These are phyloP conservation scores for Corythaixoides concolor DNA, from an alignment of 2,113 vertebrate genomes.

Conservation along the genomic window DNA sequence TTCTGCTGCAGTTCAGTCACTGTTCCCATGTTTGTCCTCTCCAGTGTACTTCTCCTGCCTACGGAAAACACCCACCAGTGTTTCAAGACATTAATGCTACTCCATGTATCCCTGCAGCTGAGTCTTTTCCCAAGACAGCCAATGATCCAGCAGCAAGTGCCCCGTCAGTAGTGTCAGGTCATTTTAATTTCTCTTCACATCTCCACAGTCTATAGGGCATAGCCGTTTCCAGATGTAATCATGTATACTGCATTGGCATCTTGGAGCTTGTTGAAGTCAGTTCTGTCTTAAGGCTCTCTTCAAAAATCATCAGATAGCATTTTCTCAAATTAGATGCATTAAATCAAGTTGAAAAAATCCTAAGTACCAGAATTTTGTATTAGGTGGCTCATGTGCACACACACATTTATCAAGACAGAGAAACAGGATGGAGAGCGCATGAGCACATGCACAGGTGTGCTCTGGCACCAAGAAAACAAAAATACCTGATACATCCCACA, in stretches of 20 bases:
- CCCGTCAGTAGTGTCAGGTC: conserved; percentile 31
- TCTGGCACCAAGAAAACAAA: background rate
- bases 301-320: conserved; percentile 51
- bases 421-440: background rate
- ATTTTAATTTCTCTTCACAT: conserved; percentile 30
- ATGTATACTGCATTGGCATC: conserved; percentile 21
- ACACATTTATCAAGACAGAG: background rate
- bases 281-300: conserved; percentile 60
- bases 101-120: conserved; percentile 30
- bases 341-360: conserved; percentile 22
- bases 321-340: conserved; percentile 49
- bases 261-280: background rate
- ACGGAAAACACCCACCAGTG: conserved; percentile 41
- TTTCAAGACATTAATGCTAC: conserved; percentile 7
- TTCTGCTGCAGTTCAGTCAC: background rate
- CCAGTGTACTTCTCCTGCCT: conserved; percentile 24
- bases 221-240: conserved; percentile 32
- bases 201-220: conserved; percentile 32
- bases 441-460: accelerated
- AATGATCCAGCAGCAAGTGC: conserved; percentile 39
- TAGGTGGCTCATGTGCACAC: background rate
- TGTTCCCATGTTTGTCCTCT: background rate
- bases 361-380: background rate
- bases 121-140: conserved; percentile 26
- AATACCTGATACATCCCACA: background rate